Base-by-base conservation (phyloP, 2,113 vertebrate genomes). In the Cricetomys ansorgei region DNA sequence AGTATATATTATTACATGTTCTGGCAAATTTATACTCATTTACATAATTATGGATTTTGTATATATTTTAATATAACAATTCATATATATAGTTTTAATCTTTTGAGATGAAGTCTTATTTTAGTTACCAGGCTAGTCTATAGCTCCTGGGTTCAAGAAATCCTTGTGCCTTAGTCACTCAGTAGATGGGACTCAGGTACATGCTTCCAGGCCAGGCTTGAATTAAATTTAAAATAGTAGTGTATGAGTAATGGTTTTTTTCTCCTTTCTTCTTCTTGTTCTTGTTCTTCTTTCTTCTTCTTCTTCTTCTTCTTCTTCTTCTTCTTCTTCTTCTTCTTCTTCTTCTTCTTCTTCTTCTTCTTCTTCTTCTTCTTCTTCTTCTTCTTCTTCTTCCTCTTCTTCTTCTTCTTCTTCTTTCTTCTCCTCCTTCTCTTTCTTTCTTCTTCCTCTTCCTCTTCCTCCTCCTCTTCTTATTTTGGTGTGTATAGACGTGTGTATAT, bases 371-470 rank as follows among this genome's bases (percentile, higher is more conserved):
- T n/a, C n/a, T n/a, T n/a, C n/a, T n/a, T n/a, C n/a, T n/a, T n/a
- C n/a, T n/a, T n/a, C n/a, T n/a, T n/a, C n/a, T 37, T 59, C 11
- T 17, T 57, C n/a, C n/a, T 15, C 53, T 8, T 1, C 11, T 17
- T 6, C 37, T 57, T 25, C 12, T 40, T 6, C 19, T 13, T 4
- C 19, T 57, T 8, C 25, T 8, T 15, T n/a, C n/a, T n/a, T n/a
- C n/a, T n/a, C n/a, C n/a, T n/a, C n/a, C n/a, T n/a, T n/a, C n/a
- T n/a, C n/a, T n/a, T n/a, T n/a, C n/a, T n/a, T n/a, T n/a, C n/a
- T n/a, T n/a, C 37, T n/a, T 5, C 9, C 2, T 21, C 10, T 37
- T 11, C n/a, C 21, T 25, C 7, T n/a, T 19, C n/a, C 7, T 0
- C 19, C 9, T 19, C 19, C 17, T 23, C 19, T 13, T 69, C 34